Evolutionary conservation across 2,888 invertebrate genomes (phyloP), one percentile per base, ranked within the genome.

Genomic region (Apoda limacodes): DNA sequence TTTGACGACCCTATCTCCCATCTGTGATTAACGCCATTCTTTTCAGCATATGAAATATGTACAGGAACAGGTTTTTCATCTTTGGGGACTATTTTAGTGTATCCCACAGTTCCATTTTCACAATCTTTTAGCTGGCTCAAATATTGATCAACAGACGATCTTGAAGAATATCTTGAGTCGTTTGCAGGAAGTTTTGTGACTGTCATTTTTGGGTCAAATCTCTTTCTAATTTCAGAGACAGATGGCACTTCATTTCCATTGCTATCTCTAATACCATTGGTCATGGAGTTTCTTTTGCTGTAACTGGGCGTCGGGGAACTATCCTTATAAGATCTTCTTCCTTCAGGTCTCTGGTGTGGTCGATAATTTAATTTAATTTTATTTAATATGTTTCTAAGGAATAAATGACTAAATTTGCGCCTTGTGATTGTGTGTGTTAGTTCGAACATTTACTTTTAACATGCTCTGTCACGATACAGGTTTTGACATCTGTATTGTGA

Each of bases 201-300:
- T 0, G 80, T 60, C 78, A 82, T 80, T 54, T 78, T 80, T 3
- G 59, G 44, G 52, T 85, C 85, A 57, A 83, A 85, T 42, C 78
- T 71, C 48, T 82, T 83, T 35, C 85, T 62, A 32, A 85, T 82
- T 45, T 86, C 86, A 2, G 83, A 82, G 4, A 85, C 84, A 4
- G 84, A 82, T 3, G 83, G 78, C 37, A 81, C 70, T 42, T 82
- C 81, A 50, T 85, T 85, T 9, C 85, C 84, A 52, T 86, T 85
- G 40, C 75, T 82, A 52, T 85, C 84, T 45, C 82, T 83, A 25
- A 65, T 55, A 22, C 81, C 81, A 46, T 82, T 76, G 13, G 59
- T 46, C 62, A 70, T 63, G 29, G 69, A 66, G 49, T 50, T 57
- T 30, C 69, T 53, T 53, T 75, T 72, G 54, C 57, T 59, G 67